A percentile compares a stretch with the other conserved stretches of the same genome.
phyloP scores from a whole-genome alignment of 2,797 vertebrate species.

The Hydrolagus colliei region DNA sequence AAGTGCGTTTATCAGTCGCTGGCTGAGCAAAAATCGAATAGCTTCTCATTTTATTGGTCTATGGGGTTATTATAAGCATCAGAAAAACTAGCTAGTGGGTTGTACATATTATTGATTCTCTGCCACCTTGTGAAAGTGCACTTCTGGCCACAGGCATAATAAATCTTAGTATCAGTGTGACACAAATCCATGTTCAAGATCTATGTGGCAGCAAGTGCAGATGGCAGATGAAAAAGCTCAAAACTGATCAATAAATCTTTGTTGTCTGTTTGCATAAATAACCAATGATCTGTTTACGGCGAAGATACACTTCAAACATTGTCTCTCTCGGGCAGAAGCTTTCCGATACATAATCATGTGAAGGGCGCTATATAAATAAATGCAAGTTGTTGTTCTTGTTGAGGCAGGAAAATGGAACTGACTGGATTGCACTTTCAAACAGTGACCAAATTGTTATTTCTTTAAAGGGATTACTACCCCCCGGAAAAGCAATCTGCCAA shows the following conservation, averaged over 20 bases:
- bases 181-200: slow-evolving; percentile 41
- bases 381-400: neutral
- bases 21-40: slow-evolving; percentile 44
- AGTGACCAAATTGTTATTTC: no score
- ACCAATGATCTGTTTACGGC: slow-evolving; percentile 6
- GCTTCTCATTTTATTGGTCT: slow-evolving; percentile 43
- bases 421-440: no score
- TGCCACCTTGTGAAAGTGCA: slow-evolving; percentile 42
- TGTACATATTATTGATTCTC: slow-evolving; percentile 47
- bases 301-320: neutral
- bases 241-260: slow-evolving; percentile 44
- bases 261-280: slow-evolving; percentile 37
- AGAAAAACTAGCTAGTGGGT: slow-evolving; percentile 40
- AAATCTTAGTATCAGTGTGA: slow-evolving; percentile 43
- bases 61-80: slow-evolving; percentile 40
- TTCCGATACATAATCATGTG: neutral
- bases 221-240: slow-evolving; percentile 41
- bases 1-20: slow-evolving; percentile 37
- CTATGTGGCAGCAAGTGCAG: slow-evolving; percentile 37
- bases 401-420: neutral
- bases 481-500: neutral
- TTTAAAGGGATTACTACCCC: no score
- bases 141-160: slow-evolving; percentile 38
- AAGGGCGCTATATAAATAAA: neutral
- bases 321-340: neutral